Percentiles rank a stretch among this genome's conserved stretches.
Conservation (phyloP, 2,113 vertebrate species). For the Eulemur rufifrons region DNA sequence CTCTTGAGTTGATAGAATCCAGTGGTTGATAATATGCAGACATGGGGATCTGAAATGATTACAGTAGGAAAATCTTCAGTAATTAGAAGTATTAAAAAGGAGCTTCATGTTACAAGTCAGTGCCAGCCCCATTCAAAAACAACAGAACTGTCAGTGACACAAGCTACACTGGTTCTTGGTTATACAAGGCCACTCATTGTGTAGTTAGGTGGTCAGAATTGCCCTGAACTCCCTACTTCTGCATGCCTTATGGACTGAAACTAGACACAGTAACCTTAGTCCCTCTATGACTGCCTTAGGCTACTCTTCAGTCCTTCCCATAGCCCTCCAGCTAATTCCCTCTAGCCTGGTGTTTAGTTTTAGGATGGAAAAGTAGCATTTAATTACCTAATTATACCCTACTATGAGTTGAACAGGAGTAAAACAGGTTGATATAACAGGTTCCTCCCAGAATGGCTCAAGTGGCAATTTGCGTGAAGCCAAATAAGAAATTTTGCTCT, state of each 20-base stretch:
- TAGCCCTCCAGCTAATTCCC: not conserved
- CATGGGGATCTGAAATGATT: not conserved
- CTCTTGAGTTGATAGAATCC: constrained; percentile 10
- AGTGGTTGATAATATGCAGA: not conserved
- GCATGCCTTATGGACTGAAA: not conserved
- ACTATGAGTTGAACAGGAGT: not conserved
- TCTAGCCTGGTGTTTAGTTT: constrained; percentile 39
- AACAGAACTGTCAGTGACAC: not conserved
- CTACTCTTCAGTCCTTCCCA: not conserved
- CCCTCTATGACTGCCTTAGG: not conserved
- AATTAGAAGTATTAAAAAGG: not conserved
- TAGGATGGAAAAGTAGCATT: not conserved
- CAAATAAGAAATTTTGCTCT: constrained; percentile 27
- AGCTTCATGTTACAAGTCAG: not conserved
- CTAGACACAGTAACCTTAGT: not conserved
- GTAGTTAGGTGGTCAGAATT: not conserved
- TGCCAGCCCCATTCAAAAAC: not conserved
- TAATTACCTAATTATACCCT: not conserved
- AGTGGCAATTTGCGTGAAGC: constrained; percentile 30
- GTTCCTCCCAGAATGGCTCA: not conserved
- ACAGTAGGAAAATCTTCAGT: not conserved
- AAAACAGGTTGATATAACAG: not conserved
- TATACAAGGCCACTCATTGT: not conserved
- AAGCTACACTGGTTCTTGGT: not conserved
- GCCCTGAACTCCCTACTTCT: not conserved